Conservation (phyloP, 2,797 vertebrate genomes). For the Trachops cirrhosus region DNA sequence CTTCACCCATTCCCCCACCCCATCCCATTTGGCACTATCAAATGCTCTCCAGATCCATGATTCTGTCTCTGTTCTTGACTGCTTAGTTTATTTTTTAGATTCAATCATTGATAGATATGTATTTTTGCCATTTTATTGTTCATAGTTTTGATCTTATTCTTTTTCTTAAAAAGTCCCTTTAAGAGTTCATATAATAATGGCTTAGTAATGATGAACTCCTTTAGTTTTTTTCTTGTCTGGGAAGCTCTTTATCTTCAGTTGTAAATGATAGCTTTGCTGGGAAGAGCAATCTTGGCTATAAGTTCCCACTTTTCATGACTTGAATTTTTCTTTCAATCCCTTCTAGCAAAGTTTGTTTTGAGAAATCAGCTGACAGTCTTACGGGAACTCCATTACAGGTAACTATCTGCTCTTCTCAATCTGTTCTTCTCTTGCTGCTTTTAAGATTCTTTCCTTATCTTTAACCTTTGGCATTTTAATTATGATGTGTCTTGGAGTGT, state of each 20-base stretch:
- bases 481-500: neutral
- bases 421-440: neutral
- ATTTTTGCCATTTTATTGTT: neutral
- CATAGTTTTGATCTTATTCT: neutral
- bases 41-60: neutral
- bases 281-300: neutral
- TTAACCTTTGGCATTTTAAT: neutral
- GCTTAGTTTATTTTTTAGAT: neutral
- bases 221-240: neutral
- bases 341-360: neutral
- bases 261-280: neutral
- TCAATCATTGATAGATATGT: neutral
- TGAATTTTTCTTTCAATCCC: neutral
- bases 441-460: neutral
- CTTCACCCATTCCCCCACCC: neutral
- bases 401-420: neutral
- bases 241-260: neutral
- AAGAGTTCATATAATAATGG: neutral
- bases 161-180: neutral
- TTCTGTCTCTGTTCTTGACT: neutral
- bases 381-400: neutral
- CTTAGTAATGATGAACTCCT: neutral
- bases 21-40: neutral
- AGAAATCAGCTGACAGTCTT: neutral
- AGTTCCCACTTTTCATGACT: neutral